Conservation (phyloP, 2,797 vertebrate species). For the Hemibagrus guttatus region DNA sequence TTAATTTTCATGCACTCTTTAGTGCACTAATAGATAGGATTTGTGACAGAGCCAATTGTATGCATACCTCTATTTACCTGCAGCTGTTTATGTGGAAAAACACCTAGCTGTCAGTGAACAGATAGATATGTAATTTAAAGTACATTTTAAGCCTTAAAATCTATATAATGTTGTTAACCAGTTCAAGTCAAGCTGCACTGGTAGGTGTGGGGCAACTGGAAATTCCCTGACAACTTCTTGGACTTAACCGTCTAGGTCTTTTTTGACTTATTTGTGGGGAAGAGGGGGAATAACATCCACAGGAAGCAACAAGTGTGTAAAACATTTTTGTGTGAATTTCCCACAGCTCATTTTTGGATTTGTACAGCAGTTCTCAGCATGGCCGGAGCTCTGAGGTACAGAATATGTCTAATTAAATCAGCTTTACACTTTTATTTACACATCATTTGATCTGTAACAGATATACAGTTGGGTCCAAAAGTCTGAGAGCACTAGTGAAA, state of each 20-base stretch:
- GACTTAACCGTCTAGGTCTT: constrained; percentile 32
- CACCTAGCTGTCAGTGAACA: not conserved
- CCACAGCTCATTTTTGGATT: constrained; percentile 46
- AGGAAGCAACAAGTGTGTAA: constrained; percentile 52
- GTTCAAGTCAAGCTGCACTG: constrained; percentile 5
- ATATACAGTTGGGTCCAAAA: not conserved
- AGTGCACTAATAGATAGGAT: not conserved
- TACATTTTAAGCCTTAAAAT: not conserved
- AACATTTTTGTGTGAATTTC: constrained; percentile 48
- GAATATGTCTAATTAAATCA: not conserved
- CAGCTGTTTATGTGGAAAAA: not conserved
- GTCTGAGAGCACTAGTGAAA: not conserved
- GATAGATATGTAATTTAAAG: not conserved
- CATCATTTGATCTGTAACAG: not conserved
- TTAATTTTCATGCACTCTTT: not conserved
- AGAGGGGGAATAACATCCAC: constrained; percentile 54
- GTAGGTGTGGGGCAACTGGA: constrained; percentile 44
- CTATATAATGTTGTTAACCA: not conserved
- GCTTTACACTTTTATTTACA: not conserved
- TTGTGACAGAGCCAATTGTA: not conserved
- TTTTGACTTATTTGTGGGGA: constrained; percentile 35
- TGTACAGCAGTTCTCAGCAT: constrained; percentile 60
- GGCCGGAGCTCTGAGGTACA: constrained; percentile 73
- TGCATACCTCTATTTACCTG: not conserved
- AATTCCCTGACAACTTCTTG: constrained; percentile 56